A percentile compares a stretch with the other conserved stretches of the same genome.
Evolutionary conservation across 2,113 vertebrate species (phyloP).

Genomic region (Pachycephala philippinensis): DNA sequence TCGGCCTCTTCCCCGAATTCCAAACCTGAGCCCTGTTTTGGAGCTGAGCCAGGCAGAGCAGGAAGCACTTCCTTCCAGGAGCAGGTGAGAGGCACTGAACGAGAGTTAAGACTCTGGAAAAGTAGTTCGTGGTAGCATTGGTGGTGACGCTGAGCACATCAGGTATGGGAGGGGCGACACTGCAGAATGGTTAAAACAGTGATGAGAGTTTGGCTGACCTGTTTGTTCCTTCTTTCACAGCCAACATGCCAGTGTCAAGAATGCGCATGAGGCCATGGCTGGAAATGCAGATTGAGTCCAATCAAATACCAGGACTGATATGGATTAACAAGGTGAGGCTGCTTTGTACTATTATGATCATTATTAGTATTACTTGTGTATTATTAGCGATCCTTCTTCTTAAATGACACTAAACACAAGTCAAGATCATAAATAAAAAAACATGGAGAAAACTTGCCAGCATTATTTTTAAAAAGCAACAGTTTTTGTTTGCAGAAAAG

Average conservation of each 20-base stretch:
- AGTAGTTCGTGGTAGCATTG: not conserved
- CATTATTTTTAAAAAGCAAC: not conserved
- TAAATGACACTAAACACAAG: not conserved
- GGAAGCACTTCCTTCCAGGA: not conserved
- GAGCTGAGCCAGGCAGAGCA: not conserved
- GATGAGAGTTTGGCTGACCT: not conserved
- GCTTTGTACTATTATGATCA: not conserved
- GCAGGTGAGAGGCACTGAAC: not conserved
- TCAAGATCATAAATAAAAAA: not conserved
- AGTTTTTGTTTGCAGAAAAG: not conserved
- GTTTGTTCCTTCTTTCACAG: constrained; percentile 16
- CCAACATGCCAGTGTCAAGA: constrained; percentile 86
- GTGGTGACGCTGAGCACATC: not conserved
- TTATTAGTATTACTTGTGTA: not conserved
- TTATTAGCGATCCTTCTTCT: not conserved
- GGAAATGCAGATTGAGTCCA: constrained; percentile 87
- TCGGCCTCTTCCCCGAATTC: not conserved
- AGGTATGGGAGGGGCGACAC: too few species aligned
- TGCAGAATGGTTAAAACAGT: accelerated
- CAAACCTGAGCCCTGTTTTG: not conserved
- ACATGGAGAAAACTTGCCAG: not conserved
- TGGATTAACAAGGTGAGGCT: constrained; percentile 90
- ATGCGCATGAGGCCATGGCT: constrained; percentile 97
- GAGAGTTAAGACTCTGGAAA: not conserved
- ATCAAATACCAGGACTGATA: constrained; percentile 79